A percentile compares a stretch with the other conserved stretches of the same genome.
These are phyloP conservation scores for Bucco capensis DNA, from an alignment of 2,113 vertebrate species.

Conservation along the genomic window DNA sequence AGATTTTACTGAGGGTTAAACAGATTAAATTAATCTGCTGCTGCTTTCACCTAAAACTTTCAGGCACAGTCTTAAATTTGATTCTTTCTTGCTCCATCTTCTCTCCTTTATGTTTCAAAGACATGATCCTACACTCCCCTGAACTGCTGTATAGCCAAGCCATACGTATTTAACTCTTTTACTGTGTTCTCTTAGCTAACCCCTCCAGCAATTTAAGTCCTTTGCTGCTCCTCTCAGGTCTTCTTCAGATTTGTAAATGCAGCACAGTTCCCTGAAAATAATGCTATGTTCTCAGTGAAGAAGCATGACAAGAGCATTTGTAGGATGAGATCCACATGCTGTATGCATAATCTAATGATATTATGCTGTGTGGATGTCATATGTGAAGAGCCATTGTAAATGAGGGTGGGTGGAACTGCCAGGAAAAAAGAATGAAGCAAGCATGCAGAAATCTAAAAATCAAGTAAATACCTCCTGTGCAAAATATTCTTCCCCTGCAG, in stretches of 20 bases:
- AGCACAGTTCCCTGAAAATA: not conserved
- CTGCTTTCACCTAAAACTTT: not conserved
- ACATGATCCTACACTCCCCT: not conserved
- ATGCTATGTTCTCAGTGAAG: accelerated
- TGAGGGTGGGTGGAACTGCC: not conserved
- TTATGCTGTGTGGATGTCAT: accelerated
- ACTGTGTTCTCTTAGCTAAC: not conserved
- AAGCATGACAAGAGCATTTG: not conserved
- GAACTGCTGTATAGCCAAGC: not conserved
- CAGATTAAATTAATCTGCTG: not conserved
- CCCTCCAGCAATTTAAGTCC: not conserved
- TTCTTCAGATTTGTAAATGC: not conserved
- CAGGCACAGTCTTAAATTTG: not conserved
- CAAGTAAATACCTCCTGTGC: not conserved
- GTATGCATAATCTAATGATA: not conserved
- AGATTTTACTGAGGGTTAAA: not conserved
- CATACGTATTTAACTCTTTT: not conserved
- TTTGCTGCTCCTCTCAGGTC: not conserved
- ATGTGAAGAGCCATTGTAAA: not conserved
- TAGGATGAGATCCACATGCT: not conserved
- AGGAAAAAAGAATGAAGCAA: not conserved
- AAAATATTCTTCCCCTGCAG: not conserved
- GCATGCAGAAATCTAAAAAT: not conserved
- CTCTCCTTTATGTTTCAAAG: not conserved
- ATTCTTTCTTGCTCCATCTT: not conserved